Percentiles rank a stretch among this genome's conserved stretches.
Evolutionary conservation across 1,140 invertebrate genomes (phyloP).

Genomic region (Alviniconcha marisindica): DNA sequence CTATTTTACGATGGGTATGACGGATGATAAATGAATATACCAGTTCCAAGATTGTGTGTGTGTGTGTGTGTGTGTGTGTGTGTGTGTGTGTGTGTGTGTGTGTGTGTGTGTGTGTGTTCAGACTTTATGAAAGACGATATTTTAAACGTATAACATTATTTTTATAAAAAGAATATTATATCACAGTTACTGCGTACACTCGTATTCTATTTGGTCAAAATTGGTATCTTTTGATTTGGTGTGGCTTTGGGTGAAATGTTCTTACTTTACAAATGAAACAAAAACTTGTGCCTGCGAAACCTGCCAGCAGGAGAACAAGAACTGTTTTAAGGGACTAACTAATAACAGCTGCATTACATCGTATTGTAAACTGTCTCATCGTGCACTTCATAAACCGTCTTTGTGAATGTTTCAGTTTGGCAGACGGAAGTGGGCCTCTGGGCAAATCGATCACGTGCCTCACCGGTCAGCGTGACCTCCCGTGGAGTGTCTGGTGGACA

Average conservation of each 20-base stretch:
- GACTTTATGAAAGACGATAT: not conserved
- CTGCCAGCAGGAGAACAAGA: no score
- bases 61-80: not conserved
- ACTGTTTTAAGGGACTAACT: no score
- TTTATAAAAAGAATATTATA: no score
- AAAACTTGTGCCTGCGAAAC: not conserved
- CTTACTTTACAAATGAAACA: not conserved
- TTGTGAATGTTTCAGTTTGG: no score
- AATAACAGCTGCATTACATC: no score
- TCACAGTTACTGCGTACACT: not conserved
- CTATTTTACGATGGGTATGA: not conserved
- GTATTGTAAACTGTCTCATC: no score
- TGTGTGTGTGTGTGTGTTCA: conserved; percentile 24
- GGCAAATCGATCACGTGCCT: no score
- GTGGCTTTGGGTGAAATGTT: no score
- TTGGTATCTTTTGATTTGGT: not conserved
- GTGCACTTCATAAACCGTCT: no score
- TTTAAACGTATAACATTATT: not conserved
- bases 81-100: not conserved
- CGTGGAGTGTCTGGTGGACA: no score
- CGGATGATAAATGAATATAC: not conserved
- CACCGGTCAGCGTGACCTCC: no score
- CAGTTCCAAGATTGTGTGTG: not conserved
- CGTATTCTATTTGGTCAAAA: not conserved
- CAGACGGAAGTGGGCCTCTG: no score